These are phyloP conservation scores for Brachionus rotundiformis DNA, from an alignment of 1,140 invertebrate species.

Conservation along the genomic window DNA sequence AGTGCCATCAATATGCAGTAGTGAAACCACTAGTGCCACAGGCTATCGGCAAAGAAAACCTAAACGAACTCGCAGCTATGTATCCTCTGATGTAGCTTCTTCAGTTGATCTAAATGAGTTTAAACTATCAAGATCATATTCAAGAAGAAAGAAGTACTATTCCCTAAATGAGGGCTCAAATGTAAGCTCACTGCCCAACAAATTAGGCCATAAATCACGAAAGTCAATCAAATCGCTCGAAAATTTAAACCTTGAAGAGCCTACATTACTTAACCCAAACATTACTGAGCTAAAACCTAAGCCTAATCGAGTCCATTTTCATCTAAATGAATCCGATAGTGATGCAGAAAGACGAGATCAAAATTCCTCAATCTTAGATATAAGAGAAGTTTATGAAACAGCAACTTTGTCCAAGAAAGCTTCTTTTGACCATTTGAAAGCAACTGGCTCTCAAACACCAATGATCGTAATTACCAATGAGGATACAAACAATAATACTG, in stretches of 20 bases:
- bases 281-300: not conserved
- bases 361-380: too few species aligned
- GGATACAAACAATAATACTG: constrained; percentile 25
- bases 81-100: constrained; percentile 41
- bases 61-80: constrained; percentile 32
- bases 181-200: not conserved
- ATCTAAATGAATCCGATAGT: not conserved
- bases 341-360: not conserved
- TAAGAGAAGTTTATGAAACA: not conserved
- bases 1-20: constrained; percentile 46
- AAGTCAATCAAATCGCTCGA: constrained; percentile 20
- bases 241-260: not conserved
- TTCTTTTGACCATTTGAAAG: not conserved
- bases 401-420: not conserved
- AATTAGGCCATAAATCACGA: not conserved
- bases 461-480: not conserved
- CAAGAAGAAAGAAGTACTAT: constrained; percentile 1
- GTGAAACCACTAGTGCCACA: constrained; percentile 14
- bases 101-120: constrained; percentile 49
- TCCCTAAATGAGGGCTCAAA: constrained; percentile 26
- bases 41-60: not conserved
- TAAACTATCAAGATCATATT: not conserved
- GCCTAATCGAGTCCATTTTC: constrained; percentile 21
- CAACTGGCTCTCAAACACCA: not conserved
- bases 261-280: not conserved